Evolutionary conservation across 2,113 vertebrate genomes (phyloP), one percentile per base, ranked within the genome.

Genomic region (Echinops telfairi): DNA sequence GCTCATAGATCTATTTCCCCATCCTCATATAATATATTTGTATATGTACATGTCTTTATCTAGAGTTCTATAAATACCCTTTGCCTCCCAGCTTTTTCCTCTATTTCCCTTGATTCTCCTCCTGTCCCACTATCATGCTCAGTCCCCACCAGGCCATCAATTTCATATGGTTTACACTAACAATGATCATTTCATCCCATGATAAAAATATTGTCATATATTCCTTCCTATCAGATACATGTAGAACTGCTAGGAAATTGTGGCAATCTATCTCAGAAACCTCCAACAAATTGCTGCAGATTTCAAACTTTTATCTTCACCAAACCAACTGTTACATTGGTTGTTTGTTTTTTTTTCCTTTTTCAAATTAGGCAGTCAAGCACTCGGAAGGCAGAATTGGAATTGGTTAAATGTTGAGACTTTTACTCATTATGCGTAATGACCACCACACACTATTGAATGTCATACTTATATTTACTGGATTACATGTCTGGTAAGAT

Each of bases 311-410:
- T 93, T 85, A 73, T 53, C 68, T 83, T 25, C 92, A 29, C 31
- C 33, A 86, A 96, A 85, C 58, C 58, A 92, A 43, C 3, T 36
- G 91, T 83, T 60, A 33, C 5, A 38, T 53, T 85, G 19, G 80
- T 57, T 40, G 3, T 40, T 40, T 53, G 47, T 53, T 47, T 47
- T 6, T 47, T 47, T 47, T 47, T 11, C 47, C 10, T 36, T 33
- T 60, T 94, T 86, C 80, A 88, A 95, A 95, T 93, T 80, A 94
- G 84, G 87, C 17, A 84, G 86, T 73, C 58, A 71, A 25, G 33
- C 40, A 58, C 1, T 80, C 80, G 29, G 66, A 33, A 62, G 64
- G 10, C 64, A 92, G 53, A 79, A 31, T 3, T 78, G 83, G 23
- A 77, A 29, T 36, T 60, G 33, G 20, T 15, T 81, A 19, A 43